Base-by-base conservation (phyloP, 2,113 vertebrate genomes). In the Ailuropoda melanoleuca region DNA sequence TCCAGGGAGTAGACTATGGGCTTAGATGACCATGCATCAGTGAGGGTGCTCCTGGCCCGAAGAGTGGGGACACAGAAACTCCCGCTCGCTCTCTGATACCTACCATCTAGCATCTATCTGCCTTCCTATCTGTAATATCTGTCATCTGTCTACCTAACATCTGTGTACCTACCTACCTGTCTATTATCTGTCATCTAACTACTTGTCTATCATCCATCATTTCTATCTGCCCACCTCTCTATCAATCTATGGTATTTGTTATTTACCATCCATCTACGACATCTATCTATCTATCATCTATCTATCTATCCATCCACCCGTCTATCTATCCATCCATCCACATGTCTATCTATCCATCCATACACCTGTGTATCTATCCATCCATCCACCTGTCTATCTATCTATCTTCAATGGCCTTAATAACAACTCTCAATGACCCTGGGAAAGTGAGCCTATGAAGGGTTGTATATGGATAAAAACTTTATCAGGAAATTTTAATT, bases 401-500 rank as follows among this genome's bases (percentile, higher is more conserved):
- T 64, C 37, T 29, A 48, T 50, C 17, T 34, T 2, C 23, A 50
- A 56, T 46, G 23, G 3, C 46, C 18, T 64, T 78, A 68, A 24
- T 34, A 53, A 23, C 24, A 84, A 58, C 18, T 21, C 23, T 31
- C 31, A 62, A 68, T 85, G 12, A 58, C 5, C 15, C 31, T 34
- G 13, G 11, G 80, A 88, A 87, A 19, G 13, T 75, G 21, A 55
- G 6, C 1, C 31, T 60, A 29, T 82, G 29, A 95, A 87, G 21
- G n/a, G 4, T 64, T 92, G n/a, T 60, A 66, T 46, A 23, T 43
- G 14, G 9, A 68, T 93, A 77, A 95, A 95, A 96, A 60, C 6
- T n/a, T 56, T 48, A 86, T 75, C 78, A 78, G 77, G 26, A 95
- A 93, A 95, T 70, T 68, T 70, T 77, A 75, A 95, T 90, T 97